Conservation (phyloP, 1,140 invertebrate genomes). For the Glossosoma conforme region DNA sequence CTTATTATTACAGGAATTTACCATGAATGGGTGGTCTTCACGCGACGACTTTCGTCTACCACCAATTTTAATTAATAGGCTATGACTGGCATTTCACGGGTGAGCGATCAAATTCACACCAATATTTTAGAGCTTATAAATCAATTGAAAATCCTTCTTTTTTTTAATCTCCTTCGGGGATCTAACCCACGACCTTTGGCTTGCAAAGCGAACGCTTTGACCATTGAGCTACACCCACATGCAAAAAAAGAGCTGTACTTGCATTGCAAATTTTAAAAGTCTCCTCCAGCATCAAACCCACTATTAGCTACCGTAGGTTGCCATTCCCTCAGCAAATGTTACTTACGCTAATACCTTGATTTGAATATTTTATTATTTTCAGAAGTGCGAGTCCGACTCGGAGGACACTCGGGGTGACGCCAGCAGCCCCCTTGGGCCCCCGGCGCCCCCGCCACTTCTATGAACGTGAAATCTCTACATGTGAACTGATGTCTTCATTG, state of each 20-base stretch:
- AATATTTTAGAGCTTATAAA: not conserved
- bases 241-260: too few species aligned
- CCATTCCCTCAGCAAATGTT: too few species aligned
- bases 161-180: too few species aligned
- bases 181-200: not conserved
- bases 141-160: not conserved
- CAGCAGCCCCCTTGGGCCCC: too few species aligned
- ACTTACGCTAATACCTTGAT: not conserved
- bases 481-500: conserved; percentile 1
- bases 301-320: not conserved
- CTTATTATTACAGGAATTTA: not conserved
- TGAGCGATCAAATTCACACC: not conserved
- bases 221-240: not conserved
- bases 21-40: not conserved
- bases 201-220: not conserved
- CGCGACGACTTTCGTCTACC: not conserved
- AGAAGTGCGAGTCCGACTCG: conserved; percentile 29
- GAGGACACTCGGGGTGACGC: conserved; percentile 13
- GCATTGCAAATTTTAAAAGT: not conserved
- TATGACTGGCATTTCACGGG: not conserved
- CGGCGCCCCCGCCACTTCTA: too few species aligned
- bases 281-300: not conserved
- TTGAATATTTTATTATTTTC: conserved; percentile 5
- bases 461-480: not conserved
- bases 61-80: not conserved